These are phyloP conservation scores for Pimephales promelas DNA, from an alignment of 2,113 vertebrate species.

Conservation along the genomic window DNA sequence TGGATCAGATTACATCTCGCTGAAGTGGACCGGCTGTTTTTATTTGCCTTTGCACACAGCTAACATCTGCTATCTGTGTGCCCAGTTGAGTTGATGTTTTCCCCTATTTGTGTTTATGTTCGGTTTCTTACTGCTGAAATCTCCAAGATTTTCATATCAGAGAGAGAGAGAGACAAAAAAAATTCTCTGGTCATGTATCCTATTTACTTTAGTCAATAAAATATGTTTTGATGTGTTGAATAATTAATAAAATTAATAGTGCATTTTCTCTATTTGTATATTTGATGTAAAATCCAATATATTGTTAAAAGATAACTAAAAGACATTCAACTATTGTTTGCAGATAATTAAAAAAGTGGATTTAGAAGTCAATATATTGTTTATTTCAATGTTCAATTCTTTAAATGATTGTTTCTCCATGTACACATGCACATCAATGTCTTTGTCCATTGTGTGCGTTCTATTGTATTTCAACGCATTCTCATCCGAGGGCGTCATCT, in stretches of 20 bases:
- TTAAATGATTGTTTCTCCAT: neutral
- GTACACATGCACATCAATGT: neutral
- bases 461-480: neutral
- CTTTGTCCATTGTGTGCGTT: neutral
- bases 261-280: neutral
- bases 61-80: constrained; percentile 20
- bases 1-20: constrained; percentile 19
- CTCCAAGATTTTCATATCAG: neutral
- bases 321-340: neutral
- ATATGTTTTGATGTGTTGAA: neutral
- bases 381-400: neutral
- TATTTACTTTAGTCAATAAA: neutral
- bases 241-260: neutral
- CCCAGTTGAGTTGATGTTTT: neutral
- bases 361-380: neutral
- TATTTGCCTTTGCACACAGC: constrained; percentile 21
- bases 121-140: neutral
- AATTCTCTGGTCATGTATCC: neutral
- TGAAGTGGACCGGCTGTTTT: constrained; percentile 29
- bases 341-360: neutral
- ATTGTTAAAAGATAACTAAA: neutral
- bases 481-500: too few species aligned
- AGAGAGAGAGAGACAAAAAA: neutral
- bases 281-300: neutral
- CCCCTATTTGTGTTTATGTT: neutral